Base-by-base conservation (phyloP, 2,113 vertebrate genomes). In the Pristiophorus japonicus region DNA sequence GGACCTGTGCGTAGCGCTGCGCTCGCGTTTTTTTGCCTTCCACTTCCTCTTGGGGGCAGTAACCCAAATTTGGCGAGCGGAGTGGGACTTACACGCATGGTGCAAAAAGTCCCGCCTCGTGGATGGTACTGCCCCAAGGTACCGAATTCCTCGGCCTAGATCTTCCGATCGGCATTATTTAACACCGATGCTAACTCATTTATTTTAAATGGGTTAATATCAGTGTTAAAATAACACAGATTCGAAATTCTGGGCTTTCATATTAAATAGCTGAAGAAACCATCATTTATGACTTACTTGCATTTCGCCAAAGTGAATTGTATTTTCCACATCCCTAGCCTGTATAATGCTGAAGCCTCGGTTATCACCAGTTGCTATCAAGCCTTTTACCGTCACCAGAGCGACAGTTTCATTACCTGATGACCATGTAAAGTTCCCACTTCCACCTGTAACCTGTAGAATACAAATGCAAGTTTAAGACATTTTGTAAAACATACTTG, bases 341-440 rank as follows among this genome's bases (percentile, higher is more conserved):
- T 96, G 96, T 87, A 98, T 73, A 2, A 94, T 93, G 51, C 96
- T 96, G 66, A 90, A 95, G 0, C 97, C 97, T 73, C 62, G 65
- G 81, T 96, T 96, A 62, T 96, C 96, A 87, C 96, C 96, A 1
- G 97, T 96, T 4, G 97, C 96, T 20, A 97, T 97, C 12, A 97
- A 92, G 78, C 97, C 97, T 96, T 97, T 97, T 42, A 97, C 96
- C 81, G 97, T 98, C 78, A 97, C 97, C 95, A 97, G 96, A 87
- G 97, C 97, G 96, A 98, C 97, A 1, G 96, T 96, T 84, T 97
- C 97, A 95, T 98, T 97, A 95, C 97, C 97, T 87, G 97, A 97
- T 2, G 95, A 96, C 97, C 97, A 97, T 22, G 96, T 97, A 95
- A 98, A 97, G 96, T 97, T 97, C 95, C 97, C 96, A 95, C 97